Conservation (phyloP, 1,140 invertebrate genomes). For the Euura saliciscinereae region DNA sequence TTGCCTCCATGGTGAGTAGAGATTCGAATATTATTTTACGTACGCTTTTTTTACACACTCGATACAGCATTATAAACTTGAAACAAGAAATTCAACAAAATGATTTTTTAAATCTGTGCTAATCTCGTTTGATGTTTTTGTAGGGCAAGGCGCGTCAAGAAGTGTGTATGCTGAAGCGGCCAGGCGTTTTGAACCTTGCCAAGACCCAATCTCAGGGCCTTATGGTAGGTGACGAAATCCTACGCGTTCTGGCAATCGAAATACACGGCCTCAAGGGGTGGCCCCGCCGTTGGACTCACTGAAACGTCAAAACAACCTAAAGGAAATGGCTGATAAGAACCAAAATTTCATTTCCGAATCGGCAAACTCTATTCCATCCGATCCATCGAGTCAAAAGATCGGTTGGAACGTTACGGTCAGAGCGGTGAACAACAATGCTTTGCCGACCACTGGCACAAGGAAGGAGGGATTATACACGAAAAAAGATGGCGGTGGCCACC, state of each 20-base stretch:
- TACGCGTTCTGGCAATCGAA: constrained; percentile 38
- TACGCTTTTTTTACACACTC: too few relatives aligned
- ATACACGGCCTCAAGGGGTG: constrained; percentile 51
- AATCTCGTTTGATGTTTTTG: background rate
- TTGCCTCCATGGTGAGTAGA: constrained; percentile 46
- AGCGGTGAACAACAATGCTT: constrained; percentile 10
- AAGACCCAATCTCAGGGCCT: constrained; percentile 39
- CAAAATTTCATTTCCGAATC: constrained; percentile 27
- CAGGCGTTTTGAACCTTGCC: constrained; percentile 27
- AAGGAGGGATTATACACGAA: constrained; percentile 32
- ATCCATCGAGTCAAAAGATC: constrained; percentile 4
- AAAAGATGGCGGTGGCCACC: constrained; percentile 29
- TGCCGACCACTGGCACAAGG: background rate
- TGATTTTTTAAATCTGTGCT: too few relatives aligned
- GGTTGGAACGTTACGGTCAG: constrained; percentile 13
- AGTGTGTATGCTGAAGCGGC: constrained; percentile 46
- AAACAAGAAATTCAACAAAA: too few relatives aligned
- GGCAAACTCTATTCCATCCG: constrained; percentile 9
- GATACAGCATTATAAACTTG: too few relatives aligned
- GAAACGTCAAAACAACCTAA: constrained; percentile 41
- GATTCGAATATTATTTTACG: constrained; percentile 17
- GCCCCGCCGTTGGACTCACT: constrained; percentile 52
- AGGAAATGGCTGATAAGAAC: constrained; percentile 40
- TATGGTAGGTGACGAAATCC: constrained; percentile 47
- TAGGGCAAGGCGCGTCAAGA: constrained; percentile 31